Evolutionary conservation across 2,797 vertebrate genomes (phyloP).

Genomic region (Chloroceryle inda): DNA sequence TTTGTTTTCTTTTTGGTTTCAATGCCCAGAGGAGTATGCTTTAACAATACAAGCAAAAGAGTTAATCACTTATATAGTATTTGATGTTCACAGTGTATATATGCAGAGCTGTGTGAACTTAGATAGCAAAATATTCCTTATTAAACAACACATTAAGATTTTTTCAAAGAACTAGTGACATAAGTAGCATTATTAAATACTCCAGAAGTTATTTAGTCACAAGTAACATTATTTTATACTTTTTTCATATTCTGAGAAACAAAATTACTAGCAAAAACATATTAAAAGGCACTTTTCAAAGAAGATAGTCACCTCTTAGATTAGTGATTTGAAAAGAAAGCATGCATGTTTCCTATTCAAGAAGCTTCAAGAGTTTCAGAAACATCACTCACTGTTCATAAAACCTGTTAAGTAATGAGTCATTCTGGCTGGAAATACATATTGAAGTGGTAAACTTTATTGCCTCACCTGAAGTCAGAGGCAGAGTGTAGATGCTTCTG

Average conservation of each 20-base stretch:
- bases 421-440: not conserved
- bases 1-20: not conserved
- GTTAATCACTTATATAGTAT: not conserved
- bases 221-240: constrained; percentile 31
- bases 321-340: constrained; percentile 49
- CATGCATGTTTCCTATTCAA: constrained; percentile 29
- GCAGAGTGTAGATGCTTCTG: not conserved
- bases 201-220: constrained; percentile 50
- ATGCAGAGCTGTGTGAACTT: not conserved
- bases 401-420: constrained; percentile 12
- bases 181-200: constrained; percentile 50
- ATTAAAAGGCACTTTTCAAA: constrained; percentile 37
- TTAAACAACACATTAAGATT: constrained; percentile 45
- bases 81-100: not conserved
- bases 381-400: constrained; percentile 32
- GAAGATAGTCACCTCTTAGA: constrained; percentile 45
- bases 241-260: constrained; percentile 45
- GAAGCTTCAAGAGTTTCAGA: constrained; percentile 60
- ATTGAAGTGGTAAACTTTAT: not conserved
- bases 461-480: not conserved
- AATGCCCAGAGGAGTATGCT: not conserved
- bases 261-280: constrained; percentile 36
- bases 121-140: not conserved
- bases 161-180: constrained; percentile 32
- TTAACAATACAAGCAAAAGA: not conserved